Evolutionary conservation across 1,140 invertebrate genomes (phyloP), one percentile per base, ranked within the genome.

Genomic region (Lepidurus arcticus): DNA sequence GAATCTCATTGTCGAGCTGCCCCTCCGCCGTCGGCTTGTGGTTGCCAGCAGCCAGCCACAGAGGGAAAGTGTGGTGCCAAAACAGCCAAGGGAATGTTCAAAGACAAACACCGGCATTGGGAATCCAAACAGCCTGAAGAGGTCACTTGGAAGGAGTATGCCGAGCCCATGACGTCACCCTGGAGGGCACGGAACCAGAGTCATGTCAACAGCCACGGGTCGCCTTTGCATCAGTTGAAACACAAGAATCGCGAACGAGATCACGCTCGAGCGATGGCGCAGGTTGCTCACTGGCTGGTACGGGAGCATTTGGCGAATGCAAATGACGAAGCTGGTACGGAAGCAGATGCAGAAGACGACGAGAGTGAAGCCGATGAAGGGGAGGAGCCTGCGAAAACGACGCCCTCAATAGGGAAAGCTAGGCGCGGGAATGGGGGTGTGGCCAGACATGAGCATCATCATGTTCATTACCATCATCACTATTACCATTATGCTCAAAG

Each of bases 381-480:
- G 16, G 75, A 76, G 53, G 79, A 80, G 65, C 79, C 75, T 53
- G 79, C 65, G 45, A 80, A 83, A 65, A 80, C 83, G 43, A 77
- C 82, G 43, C 81, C 81, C 74, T 79, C 81, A 21, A 77, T 79
- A 26, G 81, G 42, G 53, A 44, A 77, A 42, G 81, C 73, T 13
- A 80, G 53, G 73, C 45, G 42, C 77, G 84, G 34, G 77, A 84
- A n/a, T 73, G 76, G 77, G 53, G 77, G 76, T 7, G 83, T 87
- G 16, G 86, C 88, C 79, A 82, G 85, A 77, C 87, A 88, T 79
- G 87, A 88, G 81, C 88, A 89, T 80, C 88, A 89, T 82, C 92
- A 93, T 83, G 89, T 93, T 78, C 92, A 94, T 82, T 91, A 93
- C 83, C 92, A 94, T 81, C 91, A 93, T 81, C 92, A 94, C 83